Conservation (phyloP, 2,888 invertebrate species). For the Plebejus argus region DNA sequence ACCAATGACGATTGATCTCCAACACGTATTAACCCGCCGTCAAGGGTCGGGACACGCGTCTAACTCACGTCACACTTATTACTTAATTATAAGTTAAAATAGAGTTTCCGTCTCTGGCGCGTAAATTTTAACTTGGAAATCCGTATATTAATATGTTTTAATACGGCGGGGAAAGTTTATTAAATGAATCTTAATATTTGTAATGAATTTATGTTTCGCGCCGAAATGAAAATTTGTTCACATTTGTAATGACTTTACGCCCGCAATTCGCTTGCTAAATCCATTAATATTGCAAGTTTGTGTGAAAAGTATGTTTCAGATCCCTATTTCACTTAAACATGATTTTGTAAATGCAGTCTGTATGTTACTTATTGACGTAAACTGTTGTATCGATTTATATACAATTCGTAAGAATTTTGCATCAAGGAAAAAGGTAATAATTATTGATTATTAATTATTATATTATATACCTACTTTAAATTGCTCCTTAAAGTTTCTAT, state of each 20-base stretch:
- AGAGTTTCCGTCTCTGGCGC: conserved; percentile 39
- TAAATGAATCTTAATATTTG: conserved; percentile 24
- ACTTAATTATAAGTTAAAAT: conserved; percentile 50
- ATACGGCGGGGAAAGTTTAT: conserved; percentile 20
- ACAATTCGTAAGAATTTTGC: neutral
- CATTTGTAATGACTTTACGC: neutral
- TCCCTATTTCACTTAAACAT: neutral
- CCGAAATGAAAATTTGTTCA: conserved; percentile 20
- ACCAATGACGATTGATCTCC: neutral
- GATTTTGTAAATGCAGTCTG: too few relatives aligned
- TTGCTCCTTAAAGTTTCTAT: too few relatives aligned
- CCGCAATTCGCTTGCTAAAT: neutral
- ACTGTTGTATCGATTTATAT: neutral
- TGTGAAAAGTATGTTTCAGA: neutral
- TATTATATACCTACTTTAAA: too few relatives aligned
- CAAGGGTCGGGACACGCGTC: conserved; percentile 35
- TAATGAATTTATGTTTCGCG: conserved; percentile 26
- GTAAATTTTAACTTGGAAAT: conserved; percentile 21
- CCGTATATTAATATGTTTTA: conserved; percentile 26
- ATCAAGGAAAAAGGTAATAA: too few relatives aligned
- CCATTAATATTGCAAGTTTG: neutral
- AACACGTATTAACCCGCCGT: neutral
- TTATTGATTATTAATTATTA: too few relatives aligned
- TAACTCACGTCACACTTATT: conserved; percentile 44
- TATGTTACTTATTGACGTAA: too few relatives aligned